These are phyloP conservation scores for Centropus bengalensis DNA, from an alignment of 2,113 vertebrate genomes.

Conservation along the genomic window DNA sequence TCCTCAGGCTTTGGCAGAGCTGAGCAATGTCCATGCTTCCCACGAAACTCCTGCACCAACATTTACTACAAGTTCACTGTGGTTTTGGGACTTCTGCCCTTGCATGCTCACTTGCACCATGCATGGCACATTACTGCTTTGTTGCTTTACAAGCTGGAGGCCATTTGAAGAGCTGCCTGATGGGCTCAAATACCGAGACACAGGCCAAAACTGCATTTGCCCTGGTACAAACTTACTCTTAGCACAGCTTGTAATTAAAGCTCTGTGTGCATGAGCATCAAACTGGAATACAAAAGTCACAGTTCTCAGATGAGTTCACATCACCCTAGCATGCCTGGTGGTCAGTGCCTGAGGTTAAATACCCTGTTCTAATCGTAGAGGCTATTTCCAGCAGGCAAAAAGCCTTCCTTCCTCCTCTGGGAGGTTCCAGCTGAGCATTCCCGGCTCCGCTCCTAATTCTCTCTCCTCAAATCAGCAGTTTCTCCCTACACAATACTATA, in stretches of 20 bases:
- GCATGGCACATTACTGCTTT: not conserved
- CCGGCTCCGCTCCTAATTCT: not conserved
- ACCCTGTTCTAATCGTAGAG: not conserved
- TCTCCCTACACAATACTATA: not conserved
- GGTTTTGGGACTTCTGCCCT: not conserved
- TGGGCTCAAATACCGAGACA: not conserved
- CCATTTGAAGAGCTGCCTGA: not conserved
- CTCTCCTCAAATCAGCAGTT: not conserved
- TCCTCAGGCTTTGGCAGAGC: not conserved
- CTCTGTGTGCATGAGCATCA: not conserved
- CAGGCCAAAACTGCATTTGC: not conserved
- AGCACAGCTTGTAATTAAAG: not conserved
- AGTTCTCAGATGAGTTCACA: not conserved
- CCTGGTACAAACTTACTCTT: not conserved
- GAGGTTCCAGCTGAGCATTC: not conserved
- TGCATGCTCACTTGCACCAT: not conserved
- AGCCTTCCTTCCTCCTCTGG: not conserved
- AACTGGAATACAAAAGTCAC: not conserved
- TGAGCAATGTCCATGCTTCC: rapidly evolving
- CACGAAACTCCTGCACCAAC: not conserved
- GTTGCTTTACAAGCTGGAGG: not conserved
- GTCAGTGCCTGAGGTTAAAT: not conserved
- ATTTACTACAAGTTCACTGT: not conserved
- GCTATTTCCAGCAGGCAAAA: not conserved
- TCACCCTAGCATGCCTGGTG: not conserved